Base-by-base conservation (phyloP, 30 jellyfish, hydroid and myxozoan species). In the Aurelia sp. region DNA sequence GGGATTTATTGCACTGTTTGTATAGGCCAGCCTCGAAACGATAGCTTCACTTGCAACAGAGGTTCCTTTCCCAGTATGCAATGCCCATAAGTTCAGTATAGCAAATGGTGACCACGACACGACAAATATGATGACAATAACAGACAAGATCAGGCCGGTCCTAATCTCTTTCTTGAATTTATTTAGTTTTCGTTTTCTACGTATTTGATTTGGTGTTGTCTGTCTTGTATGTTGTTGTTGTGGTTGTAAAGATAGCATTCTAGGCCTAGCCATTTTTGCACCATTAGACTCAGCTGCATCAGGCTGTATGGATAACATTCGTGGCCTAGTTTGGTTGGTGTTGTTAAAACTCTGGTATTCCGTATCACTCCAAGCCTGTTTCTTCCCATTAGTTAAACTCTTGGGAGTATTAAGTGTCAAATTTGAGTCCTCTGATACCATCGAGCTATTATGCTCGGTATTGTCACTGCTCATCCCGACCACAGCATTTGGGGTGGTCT, bases 51-150 rank as follows among this genome's bases (percentile, higher is more conserved):
- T 55, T 6, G 71, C 59, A 8, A 85, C 17, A 20, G 94, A 41
- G 13, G 94, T 64, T 37, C 31, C 51, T 50, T 74, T 73, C 33
- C 81, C 81, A 6, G 94, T 66, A 58, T 85, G 94, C 73, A 85
- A 35, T 9, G 84, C 79, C 88, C 88, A 73, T 15, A 85, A 78
- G 53, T 74, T 85, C 77, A 85, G 53, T 17, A 85, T 85, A 4
- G 94, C 94, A 63, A 85, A 85, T 62, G 94, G 94, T 48, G 88
- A 19, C 94, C 94, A 85, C 5, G 94, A 85, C 15, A 74, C 48
- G 21, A 85, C 84, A 64, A 85, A 85, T 4, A 85, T 74, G 6
- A 85, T 55, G 2, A 85, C 94, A 20, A 85, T 85, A 27, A 85
- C 67, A 6, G 53, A 73, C 27, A 85, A 55, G 13, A 85, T 64